Percentiles rank a stretch among this genome's conserved stretches.
Conservation (phyloP, 2,113 vertebrate species). For the Guaruba guarouba region DNA sequence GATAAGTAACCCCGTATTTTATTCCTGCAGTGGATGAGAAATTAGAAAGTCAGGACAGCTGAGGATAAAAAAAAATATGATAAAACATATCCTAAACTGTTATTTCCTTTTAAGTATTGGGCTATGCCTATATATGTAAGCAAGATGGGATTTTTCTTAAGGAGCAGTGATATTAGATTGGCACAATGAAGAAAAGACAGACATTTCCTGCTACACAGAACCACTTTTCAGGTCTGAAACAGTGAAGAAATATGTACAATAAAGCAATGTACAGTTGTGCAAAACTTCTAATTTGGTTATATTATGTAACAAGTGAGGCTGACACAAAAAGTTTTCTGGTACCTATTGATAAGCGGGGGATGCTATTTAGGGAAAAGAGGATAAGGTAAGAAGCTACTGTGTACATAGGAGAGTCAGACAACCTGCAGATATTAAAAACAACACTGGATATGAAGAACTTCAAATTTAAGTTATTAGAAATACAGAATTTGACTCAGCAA, state of each 20-base stretch:
- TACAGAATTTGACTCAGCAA: neutral
- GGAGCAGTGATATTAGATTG: neutral
- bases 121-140: accelerated
- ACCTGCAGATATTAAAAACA: neutral
- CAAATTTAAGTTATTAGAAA: neutral
- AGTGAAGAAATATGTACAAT: neutral
- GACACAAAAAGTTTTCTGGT: neutral
- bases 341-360: neutral
- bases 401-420: neutral
- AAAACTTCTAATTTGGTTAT: neutral
- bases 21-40: neutral
- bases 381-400: neutral
- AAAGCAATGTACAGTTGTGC: neutral
- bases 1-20: neutral
- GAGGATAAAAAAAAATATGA: neutral
- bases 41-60: neutral
- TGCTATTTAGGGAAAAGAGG: neutral
- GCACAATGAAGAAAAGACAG: neutral
- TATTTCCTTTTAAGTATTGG: neutral
- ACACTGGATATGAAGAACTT: neutral
- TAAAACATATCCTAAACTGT: neutral
- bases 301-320: neutral
- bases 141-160: neutral
- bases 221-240: neutral
- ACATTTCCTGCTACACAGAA: neutral